Evolutionary conservation across 1,140 invertebrate species (phyloP).

Genomic region (Pinna nobilis): DNA sequence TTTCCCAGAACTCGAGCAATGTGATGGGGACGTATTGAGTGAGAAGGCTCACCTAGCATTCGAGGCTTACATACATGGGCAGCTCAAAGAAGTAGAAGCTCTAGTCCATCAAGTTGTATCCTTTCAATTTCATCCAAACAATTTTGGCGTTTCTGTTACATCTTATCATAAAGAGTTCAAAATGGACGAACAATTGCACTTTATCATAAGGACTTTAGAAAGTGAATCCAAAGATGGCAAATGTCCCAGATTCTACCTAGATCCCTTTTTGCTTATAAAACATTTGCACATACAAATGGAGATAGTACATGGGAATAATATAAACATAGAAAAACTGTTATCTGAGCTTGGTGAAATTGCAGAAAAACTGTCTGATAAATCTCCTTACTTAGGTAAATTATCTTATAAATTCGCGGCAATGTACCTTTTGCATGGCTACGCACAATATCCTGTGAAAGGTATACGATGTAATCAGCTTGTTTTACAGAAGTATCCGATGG

Average conservation of each 20-base stretch:
- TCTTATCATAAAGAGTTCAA: slow-evolving; percentile 18
- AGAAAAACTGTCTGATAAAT: background rate
- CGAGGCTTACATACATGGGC: slow-evolving; percentile 5
- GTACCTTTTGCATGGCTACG: slow-evolving; percentile 20
- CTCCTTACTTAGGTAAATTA: slow-evolving; percentile 21
- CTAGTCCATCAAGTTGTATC: background rate
- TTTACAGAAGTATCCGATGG: background rate
- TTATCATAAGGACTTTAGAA: slow-evolving; percentile 12
- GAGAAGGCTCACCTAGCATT: slow-evolving; percentile 19
- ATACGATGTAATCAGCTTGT: background rate
- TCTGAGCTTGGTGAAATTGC: background rate
- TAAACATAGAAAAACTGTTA: background rate
- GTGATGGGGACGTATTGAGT: background rate
- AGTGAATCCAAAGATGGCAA: background rate
- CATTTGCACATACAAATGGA: slow-evolving; percentile 23
- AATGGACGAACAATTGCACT: slow-evolving; percentile 17
- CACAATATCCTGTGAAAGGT: background rate
- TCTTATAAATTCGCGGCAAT: slow-evolving; percentile 28
- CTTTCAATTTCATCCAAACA: background rate
- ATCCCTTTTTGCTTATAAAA: slow-evolving; percentile 14
- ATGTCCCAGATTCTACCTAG: slow-evolving; percentile 29
- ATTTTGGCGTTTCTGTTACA: slow-evolving; percentile 23
- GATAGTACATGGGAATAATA: background rate
- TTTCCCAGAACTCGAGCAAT: background rate
- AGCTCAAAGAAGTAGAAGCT: background rate